Conservation (phyloP, 2,797 vertebrate species). For the Tokudaia muenninki region DNA sequence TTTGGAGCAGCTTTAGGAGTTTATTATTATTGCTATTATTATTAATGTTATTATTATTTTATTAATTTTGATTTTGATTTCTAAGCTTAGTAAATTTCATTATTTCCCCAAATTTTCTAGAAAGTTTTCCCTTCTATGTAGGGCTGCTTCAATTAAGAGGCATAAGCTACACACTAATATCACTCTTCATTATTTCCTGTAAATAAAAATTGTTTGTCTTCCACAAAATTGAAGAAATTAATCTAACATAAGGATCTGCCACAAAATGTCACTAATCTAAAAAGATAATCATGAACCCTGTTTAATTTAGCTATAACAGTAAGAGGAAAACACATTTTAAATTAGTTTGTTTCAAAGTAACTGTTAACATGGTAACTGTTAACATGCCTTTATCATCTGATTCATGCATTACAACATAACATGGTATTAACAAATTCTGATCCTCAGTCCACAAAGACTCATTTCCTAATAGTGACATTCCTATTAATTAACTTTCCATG, state of each 20-base stretch:
- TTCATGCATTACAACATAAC: neutral
- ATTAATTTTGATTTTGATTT: neutral
- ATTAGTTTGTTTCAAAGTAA: neutral
- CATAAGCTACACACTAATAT: neutral
- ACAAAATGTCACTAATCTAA: neutral
- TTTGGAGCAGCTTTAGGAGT: neutral
- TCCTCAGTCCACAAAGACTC: neutral
- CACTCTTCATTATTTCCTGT: neutral
- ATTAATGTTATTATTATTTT: neutral
- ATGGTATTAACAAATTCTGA: neutral
- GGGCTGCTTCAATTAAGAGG: neutral
- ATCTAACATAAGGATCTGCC: neutral
- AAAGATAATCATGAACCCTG: neutral
- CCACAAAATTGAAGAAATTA: neutral
- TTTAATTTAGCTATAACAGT: neutral
- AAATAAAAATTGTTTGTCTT: neutral
- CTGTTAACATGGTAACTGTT: neutral
- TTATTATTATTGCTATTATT: neutral
- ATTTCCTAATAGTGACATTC: neutral
- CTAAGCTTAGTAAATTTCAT: neutral
- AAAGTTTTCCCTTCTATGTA: accelerated
- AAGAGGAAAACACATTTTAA: neutral
- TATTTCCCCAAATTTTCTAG: too few species aligned
- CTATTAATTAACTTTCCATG: neutral
- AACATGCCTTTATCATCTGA: neutral